phyloP scores from a whole-genome alignment of 2,888 invertebrate genomes.

The Drosophila koepferae region DNA sequence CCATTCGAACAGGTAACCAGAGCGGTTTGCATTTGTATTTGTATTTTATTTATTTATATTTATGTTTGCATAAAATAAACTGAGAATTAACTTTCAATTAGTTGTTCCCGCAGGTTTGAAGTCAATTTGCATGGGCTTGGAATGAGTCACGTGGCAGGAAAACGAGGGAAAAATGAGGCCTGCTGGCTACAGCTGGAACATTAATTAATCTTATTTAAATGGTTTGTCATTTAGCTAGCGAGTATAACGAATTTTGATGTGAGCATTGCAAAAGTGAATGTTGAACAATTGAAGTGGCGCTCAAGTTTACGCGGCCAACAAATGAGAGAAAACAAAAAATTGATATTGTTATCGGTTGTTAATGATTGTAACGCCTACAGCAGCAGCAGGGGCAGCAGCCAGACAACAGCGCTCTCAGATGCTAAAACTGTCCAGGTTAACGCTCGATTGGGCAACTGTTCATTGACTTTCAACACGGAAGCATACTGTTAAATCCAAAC shows the following conservation, averaged over 20 bases:
- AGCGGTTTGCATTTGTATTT: slow-evolving; percentile 12
- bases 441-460: slow-evolving; percentile 74
- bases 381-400: slow-evolving; percentile 10
- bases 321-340: slow-evolving; percentile 17
- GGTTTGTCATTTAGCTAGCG: slow-evolving; percentile 69
- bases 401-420: slow-evolving; percentile 29
- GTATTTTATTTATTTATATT: not conserved
- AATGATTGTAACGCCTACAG: slow-evolving; percentile 73
- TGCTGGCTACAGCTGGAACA: slow-evolving; percentile 52
- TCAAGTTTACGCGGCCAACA: slow-evolving; percentile 43
- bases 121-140: slow-evolving; percentile 31
- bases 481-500: slow-evolving; percentile 38
- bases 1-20: slow-evolving; percentile 39
- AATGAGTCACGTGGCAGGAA: slow-evolving; percentile 43
- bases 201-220: slow-evolving; percentile 78
- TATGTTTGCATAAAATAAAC: slow-evolving; percentile 10
- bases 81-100: slow-evolving; percentile 50
- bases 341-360: slow-evolving; percentile 74
- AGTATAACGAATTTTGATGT: slow-evolving; percentile 67
- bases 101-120: slow-evolving; percentile 23
- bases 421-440: slow-evolving; percentile 63
- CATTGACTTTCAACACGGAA: slow-evolving; percentile 78
- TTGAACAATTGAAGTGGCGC: slow-evolving; percentile 68
- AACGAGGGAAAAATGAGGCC: slow-evolving; percentile 50
- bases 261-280: slow-evolving; percentile 70